Evolutionary conservation across 2,888 invertebrate genomes (phyloP), one percentile per base, ranked within the genome.

Genomic region (Heteromurus nitidus): DNA sequence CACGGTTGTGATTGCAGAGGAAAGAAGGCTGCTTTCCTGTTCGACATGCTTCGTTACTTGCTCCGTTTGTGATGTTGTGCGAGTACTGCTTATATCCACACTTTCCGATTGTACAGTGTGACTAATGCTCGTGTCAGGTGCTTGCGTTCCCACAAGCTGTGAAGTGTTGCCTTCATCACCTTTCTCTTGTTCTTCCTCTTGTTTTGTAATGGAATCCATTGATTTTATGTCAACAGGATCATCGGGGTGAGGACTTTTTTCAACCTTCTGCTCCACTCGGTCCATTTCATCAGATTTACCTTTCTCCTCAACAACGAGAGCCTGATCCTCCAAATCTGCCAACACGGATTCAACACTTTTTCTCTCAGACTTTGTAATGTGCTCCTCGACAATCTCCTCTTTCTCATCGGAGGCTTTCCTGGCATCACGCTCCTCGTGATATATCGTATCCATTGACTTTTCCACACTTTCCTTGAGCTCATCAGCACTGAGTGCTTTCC

Each of bases 371-470:
- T 70, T 62, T 16, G 79, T 79, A 36, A 79, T 65, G n/a, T n/a
- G 16, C 31, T 60, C 50, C 44, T 53, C 65, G 1, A 13, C 69
- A n/a, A 20, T 26, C n/a, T 47, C 50, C 16, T 9, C 42, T 42
- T 36, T 42, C 53, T 18, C 28, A 24, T 36, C 13, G 69, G 13
- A 30, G 44, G 9, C n/a, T 50, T n/a, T 53, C 36, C 26, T 22
- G n/a, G 36, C 36, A 30, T 26, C 75, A 47, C n/a, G n/a, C n/a
- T n/a, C n/a, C n/a, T n/a, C n/a, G 22, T 79, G 79, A 79, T 64
- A 42, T 18, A 79, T 79, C 13, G 70, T 62, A 2, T 26, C 65
- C 79, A 79, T 79, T 28, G 79, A 79, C 70, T 76, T 74, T 83
- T 69, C 72, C n/a, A 79, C 74, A n/a, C 60, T 68, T 74, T 74